phyloP scores from a whole-genome alignment of 2,888 invertebrate genomes.

The Dyspetes luteomarginatus region DNA sequence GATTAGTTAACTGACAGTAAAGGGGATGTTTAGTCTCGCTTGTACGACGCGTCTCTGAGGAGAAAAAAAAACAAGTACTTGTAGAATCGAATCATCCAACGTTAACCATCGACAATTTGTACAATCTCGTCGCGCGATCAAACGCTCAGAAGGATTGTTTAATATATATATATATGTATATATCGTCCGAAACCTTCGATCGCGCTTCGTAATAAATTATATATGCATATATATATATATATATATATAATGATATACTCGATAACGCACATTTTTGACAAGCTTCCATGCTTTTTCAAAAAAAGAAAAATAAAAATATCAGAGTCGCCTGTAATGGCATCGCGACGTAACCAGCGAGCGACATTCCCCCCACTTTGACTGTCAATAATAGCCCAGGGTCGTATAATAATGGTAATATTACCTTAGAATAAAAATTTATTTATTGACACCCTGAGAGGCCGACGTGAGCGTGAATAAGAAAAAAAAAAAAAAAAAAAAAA shows the following conservation, averaged over 20 bases:
- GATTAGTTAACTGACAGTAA: slow-evolving; percentile 36
- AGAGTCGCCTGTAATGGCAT: not conserved
- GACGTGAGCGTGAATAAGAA: slow-evolving; percentile 69
- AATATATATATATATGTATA: too few relatives aligned
- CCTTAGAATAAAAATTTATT: slow-evolving; percentile 78
- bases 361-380: slow-evolving; percentile 64
- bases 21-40: slow-evolving; percentile 43
- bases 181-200: slow-evolving; percentile 59
- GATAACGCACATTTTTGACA: slow-evolving; percentile 69
- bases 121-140: slow-evolving; percentile 67
- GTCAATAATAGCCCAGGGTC: slow-evolving; percentile 72
- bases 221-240: too few relatives aligned
- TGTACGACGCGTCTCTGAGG: slow-evolving; percentile 35
- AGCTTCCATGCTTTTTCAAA: slow-evolving; percentile 64
- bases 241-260: slow-evolving; percentile 36
- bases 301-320: slow-evolving; percentile 17
- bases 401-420: slow-evolving; percentile 72
- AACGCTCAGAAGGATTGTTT: slow-evolving; percentile 67
- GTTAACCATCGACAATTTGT: slow-evolving; percentile 63
- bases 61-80: slow-evolving; percentile 8
- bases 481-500: not conserved
- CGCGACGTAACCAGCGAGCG: slow-evolving; percentile 12
- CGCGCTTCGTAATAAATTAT: too few relatives aligned
- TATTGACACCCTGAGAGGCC: slow-evolving; percentile 78
- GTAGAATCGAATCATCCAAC: slow-evolving; percentile 45